phyloP scores from a whole-genome alignment of 2,888 invertebrate species.

The Saturnia japonica region DNA sequence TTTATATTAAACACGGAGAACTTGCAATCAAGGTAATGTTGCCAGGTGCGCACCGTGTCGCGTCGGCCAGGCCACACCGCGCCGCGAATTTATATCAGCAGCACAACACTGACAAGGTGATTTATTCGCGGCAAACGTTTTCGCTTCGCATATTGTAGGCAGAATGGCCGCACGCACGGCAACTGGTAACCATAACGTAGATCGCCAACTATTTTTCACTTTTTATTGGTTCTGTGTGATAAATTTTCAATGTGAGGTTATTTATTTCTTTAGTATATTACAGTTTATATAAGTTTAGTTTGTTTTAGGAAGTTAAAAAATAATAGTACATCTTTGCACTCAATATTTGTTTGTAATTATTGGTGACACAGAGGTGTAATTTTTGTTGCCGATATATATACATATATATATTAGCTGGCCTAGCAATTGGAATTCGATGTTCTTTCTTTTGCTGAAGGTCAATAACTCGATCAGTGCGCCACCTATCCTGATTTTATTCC shows the following conservation, averaged over 20 bases:
- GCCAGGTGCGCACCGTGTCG: conserved; percentile 69
- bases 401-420: too few species aligned
- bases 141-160: conserved; percentile 28
- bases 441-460: too few species aligned
- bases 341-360: too few species aligned
- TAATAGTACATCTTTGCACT: background rate
- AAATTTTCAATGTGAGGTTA: conserved; percentile 39
- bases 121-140: conserved; percentile 69
- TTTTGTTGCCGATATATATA: too few species aligned
- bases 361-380: too few species aligned
- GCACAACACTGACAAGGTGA: conserved; percentile 73
- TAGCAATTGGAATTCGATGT: too few species aligned
- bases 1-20: background rate
- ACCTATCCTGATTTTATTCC: too few species aligned
- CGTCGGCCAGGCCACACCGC: conserved; percentile 37
- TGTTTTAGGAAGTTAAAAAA: background rate
- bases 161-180: conserved; percentile 10
- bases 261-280: conserved; percentile 32
- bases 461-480: too few species aligned
- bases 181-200: conserved; percentile 44
- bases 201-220: conserved; percentile 62
- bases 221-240: conserved; percentile 63
- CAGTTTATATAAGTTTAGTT: conserved; percentile 23
- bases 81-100: conserved; percentile 71
- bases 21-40: conserved; percentile 75